Base-by-base conservation (phyloP, 2,797 vertebrate species). In the Darevskia mixta region DNA sequence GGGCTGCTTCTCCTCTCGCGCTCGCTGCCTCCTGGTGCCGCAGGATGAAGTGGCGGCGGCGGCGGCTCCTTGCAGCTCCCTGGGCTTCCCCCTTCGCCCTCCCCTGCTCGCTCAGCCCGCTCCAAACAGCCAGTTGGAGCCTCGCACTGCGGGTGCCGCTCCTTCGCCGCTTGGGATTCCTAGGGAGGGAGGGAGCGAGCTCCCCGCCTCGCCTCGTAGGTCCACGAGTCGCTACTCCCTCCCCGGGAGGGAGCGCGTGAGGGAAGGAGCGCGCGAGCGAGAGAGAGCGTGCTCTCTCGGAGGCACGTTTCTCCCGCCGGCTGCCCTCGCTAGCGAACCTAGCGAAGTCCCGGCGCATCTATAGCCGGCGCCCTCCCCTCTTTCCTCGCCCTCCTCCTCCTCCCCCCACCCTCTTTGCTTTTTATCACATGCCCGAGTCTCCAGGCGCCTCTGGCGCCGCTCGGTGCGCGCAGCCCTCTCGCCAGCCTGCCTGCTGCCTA, bases 101-200 rank as follows among this genome's bases (percentile, higher is more conserved):
- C 41, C 43, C 8, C 82, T 17, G 8, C 87, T 45, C 79, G 81
- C 83, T 67, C 86, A 90, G 90, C 86, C 78, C 83, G 86, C 69
- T 89, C 85, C 78, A 38, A 82, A 58, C 49, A 86, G 79, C 83
- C 83, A n/a, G 61, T 83, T 79, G 83, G 79, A 82, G 88, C 84
- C 78, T 85, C 87, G 15, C 88, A 67, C 71, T 85, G 83, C 88
- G 88, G 88, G 78, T 85, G 55, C 90, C 90, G 64, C 89, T 85
- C 89, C 86, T 87, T 81, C 13, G 87, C 90, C 86, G 88, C 86
- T 55, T 64, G 92, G 89, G 92, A 94, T 92, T 92, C 93, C 93
- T 87, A 45, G 67, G 90, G 75, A 83, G 90, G 88, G 86, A 78
- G 86, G 86, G 3, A 80, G 69, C 17, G 20, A 72, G 83, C 86